A percentile compares a stretch with the other conserved stretches of the same genome.
phyloP scores from a whole-genome alignment of 2,113 vertebrate species.

The Eubucco bourcierii region DNA sequence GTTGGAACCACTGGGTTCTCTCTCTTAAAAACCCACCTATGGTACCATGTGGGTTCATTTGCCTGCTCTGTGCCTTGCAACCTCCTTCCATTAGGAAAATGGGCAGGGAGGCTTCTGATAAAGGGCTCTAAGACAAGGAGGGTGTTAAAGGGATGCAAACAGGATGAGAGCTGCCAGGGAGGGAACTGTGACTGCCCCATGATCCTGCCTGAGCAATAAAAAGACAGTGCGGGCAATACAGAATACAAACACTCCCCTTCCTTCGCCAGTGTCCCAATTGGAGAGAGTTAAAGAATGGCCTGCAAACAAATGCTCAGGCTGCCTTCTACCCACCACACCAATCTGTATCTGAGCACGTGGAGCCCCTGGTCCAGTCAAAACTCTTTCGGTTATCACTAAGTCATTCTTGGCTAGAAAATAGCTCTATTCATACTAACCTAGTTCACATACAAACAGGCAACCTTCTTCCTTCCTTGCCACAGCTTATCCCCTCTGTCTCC shows the following conservation, averaged over 20 bases:
- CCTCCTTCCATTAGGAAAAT: neutral
- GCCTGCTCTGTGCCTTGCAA: neutral
- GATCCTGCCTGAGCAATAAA: neutral
- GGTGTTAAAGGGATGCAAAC: neutral
- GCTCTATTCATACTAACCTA: constrained; percentile 79
- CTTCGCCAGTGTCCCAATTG: neutral
- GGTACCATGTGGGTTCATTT: rapidly evolving
- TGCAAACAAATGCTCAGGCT: neutral
- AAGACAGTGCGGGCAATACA: neutral
- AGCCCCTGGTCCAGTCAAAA: neutral
- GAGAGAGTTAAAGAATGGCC: neutral
- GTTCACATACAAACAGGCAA: constrained; percentile 86
- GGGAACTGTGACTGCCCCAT: neutral
- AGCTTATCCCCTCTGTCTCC: constrained; percentile 49
- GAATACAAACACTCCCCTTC: neutral
- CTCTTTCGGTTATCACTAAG: neutral
- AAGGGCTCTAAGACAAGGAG: neutral
- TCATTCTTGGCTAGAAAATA: constrained; percentile 41
- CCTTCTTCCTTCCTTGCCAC: constrained; percentile 72
- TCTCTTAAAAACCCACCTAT: neutral
- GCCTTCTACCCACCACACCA: neutral
- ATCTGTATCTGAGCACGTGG: neutral
- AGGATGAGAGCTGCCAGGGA: neutral
- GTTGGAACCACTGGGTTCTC: neutral
- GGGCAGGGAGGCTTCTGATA: neutral